Conservation (phyloP, 2,113 vertebrate species). For the Hipposideros armiger region DNA sequence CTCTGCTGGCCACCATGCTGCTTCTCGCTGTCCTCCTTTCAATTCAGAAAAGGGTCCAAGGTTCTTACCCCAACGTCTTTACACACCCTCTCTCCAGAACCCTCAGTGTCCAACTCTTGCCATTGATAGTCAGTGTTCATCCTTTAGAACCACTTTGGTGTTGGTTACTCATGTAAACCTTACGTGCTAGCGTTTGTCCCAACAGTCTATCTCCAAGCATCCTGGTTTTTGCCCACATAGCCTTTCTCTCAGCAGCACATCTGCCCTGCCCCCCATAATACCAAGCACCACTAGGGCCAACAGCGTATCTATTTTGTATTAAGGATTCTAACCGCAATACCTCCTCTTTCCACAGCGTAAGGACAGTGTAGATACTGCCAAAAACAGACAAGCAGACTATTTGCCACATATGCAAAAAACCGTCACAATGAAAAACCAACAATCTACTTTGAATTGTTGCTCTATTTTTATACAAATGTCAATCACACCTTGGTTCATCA, state of each 20-base stretch:
- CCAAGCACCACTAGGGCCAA: not conserved
- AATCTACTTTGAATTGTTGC: not conserved
- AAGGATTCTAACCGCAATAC: not conserved
- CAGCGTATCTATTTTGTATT: not conserved
- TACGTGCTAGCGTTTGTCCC: not conserved
- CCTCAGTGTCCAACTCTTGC: not conserved
- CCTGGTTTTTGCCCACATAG: not conserved
- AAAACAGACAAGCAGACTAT: not conserved
- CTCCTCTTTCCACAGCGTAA: not conserved
- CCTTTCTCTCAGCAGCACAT: not conserved
- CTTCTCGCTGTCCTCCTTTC: not conserved
- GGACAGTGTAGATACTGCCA: not conserved
- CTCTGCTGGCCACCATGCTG: not conserved
- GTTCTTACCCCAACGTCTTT: not conserved
- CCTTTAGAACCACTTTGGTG: not conserved
- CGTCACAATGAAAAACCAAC: not conserved
- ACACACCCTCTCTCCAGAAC: not conserved
- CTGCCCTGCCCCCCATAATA: not conserved
- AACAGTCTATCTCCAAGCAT: not conserved
- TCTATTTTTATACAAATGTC: not conserved
- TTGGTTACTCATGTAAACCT: fast-evolving
- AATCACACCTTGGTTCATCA: not conserved
- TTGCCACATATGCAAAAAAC: not conserved
- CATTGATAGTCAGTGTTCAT: too few relatives aligned
- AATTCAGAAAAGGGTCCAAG: not conserved